Conservation (phyloP, 1,140 invertebrate genomes). For the Temnothorax curvispinosus region DNA sequence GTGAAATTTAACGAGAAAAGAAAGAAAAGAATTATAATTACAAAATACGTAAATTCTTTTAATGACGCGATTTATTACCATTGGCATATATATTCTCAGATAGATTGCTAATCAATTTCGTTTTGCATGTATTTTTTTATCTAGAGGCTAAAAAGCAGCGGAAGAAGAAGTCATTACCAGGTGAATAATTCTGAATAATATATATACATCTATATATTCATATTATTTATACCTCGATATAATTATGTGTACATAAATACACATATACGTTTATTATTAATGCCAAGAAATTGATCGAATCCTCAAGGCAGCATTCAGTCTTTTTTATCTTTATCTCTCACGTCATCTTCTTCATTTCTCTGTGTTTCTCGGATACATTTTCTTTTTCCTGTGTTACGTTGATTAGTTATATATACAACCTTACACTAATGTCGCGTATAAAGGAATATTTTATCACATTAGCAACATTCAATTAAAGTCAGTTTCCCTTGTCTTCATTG, state of each 20-base stretch:
- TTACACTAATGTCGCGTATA: not conserved
- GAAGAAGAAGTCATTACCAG: conserved; percentile 95
- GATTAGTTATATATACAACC: conserved; percentile 16
- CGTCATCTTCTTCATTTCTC: conserved; percentile 39
- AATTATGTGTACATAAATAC: conserved; percentile 59
- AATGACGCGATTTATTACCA: conserved; percentile 61
- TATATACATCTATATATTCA: conserved; percentile 59
- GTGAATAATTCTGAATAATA: conserved; percentile 88
- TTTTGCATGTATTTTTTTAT: conserved; percentile 89
- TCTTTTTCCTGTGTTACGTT: not conserved
- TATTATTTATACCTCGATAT: conserved; percentile 63
- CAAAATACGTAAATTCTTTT: conserved; percentile 42
- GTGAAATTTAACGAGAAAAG: conserved; percentile 21
- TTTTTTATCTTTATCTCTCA: conserved; percentile 61
- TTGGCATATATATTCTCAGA: conserved; percentile 76
- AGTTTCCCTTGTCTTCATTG: conserved; percentile 2
- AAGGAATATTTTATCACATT: not conserved
- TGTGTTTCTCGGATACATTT: not conserved
- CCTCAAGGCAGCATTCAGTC: conserved; percentile 46
- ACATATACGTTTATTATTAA: conserved; percentile 34
- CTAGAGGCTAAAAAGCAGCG: conserved; percentile 97
- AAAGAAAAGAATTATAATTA: conserved; percentile 38
- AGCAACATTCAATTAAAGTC: conserved; percentile 1
- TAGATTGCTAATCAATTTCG: conserved; percentile 88
- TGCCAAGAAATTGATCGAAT: conserved; percentile 46